These are phyloP conservation scores for Agrochola macilenta DNA, from an alignment of 2,888 invertebrate genomes.

Conservation along the genomic window DNA sequence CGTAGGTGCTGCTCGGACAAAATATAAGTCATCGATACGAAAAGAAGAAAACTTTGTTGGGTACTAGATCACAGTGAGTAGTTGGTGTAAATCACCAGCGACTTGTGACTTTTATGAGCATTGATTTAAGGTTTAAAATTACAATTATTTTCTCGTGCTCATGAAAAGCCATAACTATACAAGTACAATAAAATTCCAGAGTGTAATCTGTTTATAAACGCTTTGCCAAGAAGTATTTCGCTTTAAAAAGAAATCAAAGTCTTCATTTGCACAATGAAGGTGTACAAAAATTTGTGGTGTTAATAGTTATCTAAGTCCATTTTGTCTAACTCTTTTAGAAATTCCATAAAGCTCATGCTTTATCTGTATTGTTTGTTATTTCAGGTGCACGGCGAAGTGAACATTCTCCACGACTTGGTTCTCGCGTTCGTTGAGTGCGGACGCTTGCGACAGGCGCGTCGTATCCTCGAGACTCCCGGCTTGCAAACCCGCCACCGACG, in stretches of 20 bases:
- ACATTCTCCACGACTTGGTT: slow-evolving; percentile 95
- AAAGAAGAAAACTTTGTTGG: not conserved
- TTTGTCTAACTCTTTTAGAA: not conserved
- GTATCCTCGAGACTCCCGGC: slow-evolving; percentile 96
- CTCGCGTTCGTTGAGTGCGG: slow-evolving; percentile 96
- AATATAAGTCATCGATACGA: not conserved
- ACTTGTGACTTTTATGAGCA: not conserved
- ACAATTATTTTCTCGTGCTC: no score
- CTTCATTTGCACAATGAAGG: no score
- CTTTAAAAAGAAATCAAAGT: no score
- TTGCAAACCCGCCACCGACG: slow-evolving; percentile 92
- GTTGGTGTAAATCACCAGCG: not conserved
- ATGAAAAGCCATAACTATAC: no score
- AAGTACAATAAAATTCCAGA: not conserved
- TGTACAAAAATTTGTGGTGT: no score
- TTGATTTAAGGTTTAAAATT: not conserved
- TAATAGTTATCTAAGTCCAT: not conserved
- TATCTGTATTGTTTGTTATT: not conserved
- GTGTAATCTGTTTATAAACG: not conserved
- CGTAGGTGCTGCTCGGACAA: no score
- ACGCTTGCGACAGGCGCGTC: slow-evolving; percentile 94
- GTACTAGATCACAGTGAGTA: not conserved
- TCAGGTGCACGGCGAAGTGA: slow-evolving; percentile 94
- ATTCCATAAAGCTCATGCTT: not conserved
- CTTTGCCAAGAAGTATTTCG: no score